Evolutionary conservation across 2,888 invertebrate species (phyloP), one percentile per base, ranked within the genome.

Genomic region (Pterostichus niger): DNA sequence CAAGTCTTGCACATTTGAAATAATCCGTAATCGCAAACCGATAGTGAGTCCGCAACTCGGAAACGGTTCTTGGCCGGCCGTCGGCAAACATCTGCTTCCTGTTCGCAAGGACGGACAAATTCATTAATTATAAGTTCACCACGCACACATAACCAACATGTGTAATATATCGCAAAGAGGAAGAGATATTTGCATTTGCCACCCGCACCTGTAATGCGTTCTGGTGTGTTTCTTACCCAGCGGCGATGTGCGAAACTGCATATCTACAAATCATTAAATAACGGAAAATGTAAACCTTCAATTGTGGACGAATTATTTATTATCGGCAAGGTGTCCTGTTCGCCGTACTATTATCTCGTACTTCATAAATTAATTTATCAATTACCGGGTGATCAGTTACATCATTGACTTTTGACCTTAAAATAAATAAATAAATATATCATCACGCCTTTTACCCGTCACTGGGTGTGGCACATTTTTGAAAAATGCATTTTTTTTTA

Each of bases 81-180:
- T 11, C 75, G 46, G 46, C 15, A n/a, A 49, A 24, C 77, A 77
- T 33, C 77, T 77, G 77, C 56, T 76, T 76, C 76, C 76, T 33
- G 40, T 77, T 54, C 13, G 15, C 71, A 54, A 54, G 56, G 33
- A 17, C 33, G 56, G 35, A 56, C 13, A 24, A 77, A 76, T 77
- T 77, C 77, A 77, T 77, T 77, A 77, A 77, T 77, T 77, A 77
- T 35, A 77, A 77, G 77, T 77, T 77, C 35, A 64, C 56, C 56
- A 44, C 24, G 46, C 76, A 52, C 46, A 73, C 73, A 44, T 15
- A 9, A 15, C 15, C 17, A 11, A 31, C 33, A 61, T 15, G 6
- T 17, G 2, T 61, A 33, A 61, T 61, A 11, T n/a, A 49, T 49
- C 49, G 49, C 49, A 49, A 49, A 49, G 49, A 49, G 49, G 49